phyloP scores from a whole-genome alignment of 1,140 invertebrate species.

The Lordiphosa clarofinis region DNA sequence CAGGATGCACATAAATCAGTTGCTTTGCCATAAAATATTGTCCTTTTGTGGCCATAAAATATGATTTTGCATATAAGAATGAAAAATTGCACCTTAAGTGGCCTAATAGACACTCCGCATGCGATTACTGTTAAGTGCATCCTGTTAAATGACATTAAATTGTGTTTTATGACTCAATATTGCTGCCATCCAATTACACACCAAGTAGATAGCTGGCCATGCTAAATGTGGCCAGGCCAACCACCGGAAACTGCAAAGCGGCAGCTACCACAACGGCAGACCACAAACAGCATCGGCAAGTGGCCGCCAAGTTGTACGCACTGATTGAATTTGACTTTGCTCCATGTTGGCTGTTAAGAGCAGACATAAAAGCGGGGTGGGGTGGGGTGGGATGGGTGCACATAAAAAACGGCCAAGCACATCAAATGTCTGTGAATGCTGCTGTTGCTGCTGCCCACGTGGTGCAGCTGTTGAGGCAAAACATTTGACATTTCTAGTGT shows the following conservation, averaged over 20 bases:
- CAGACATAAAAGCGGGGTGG: background rate
- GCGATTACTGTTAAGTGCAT: conserved; percentile 58
- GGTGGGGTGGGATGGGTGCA: background rate
- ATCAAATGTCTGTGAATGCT: conserved; percentile 43
- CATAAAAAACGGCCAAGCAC: conserved; percentile 44
- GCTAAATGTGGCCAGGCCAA: background rate
- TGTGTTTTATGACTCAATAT: conserved; percentile 72
- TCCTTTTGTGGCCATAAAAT: conserved; percentile 1
- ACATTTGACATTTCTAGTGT: conserved; percentile 56
- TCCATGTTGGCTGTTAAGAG: conserved; percentile 14
- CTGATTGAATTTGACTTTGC: conserved; percentile 64
- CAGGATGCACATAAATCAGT: conserved; percentile 69
- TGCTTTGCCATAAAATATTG: conserved; percentile 28
- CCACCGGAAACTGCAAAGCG: conserved; percentile 3
- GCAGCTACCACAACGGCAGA: conserved; percentile 1
- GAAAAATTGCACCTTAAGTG: conserved; percentile 36
- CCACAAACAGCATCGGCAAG: conserved; percentile 62
- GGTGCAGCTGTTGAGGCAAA: conserved; percentile 32
- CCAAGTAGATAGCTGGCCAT: background rate
- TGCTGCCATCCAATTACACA: conserved; percentile 30
- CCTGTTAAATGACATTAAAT: conserved; percentile 59
- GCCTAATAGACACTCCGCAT: conserved; percentile 48
- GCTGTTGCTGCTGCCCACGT: background rate
- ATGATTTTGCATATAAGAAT: conserved; percentile 12
- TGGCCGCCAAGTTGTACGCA: conserved; percentile 60